A percentile compares a stretch with the other conserved stretches of the same genome.
Conservation (phyloP, 2,113 vertebrate species). For the Glareola pratincola region DNA sequence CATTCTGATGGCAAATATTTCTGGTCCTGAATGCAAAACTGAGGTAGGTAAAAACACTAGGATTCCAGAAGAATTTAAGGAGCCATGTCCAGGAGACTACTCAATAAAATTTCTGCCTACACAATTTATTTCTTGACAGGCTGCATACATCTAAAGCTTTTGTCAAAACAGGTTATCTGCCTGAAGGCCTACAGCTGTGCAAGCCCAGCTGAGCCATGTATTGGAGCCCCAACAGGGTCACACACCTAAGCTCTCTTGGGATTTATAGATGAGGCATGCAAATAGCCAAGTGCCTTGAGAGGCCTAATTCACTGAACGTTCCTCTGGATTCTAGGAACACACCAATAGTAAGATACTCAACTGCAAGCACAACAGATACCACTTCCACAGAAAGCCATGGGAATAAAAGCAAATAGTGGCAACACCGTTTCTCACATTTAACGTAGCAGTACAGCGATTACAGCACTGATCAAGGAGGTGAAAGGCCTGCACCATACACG, state of each 20-base stretch:
- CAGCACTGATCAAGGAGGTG: neutral
- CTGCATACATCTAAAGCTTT: neutral
- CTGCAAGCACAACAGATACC: neutral
- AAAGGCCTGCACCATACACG: neutral
- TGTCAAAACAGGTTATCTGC: neutral
- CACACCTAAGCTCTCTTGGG: neutral
- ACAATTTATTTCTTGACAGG: neutral
- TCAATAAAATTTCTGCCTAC: neutral
- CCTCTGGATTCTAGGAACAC: neutral
- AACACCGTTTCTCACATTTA: neutral
- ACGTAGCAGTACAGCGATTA: rapidly evolving
- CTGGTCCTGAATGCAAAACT: neutral
- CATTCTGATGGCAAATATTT: neutral
- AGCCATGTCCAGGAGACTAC: neutral
- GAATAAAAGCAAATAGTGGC: neutral
- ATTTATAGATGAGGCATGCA: neutral
- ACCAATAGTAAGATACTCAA: neutral
- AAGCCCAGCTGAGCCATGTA: neutral
- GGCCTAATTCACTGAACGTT: neutral
- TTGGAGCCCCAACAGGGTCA: neutral
- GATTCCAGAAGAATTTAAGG: neutral
- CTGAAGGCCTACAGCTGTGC: neutral
- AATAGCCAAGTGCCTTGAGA: neutral
- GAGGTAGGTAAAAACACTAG: neutral
- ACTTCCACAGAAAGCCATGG: neutral